Base-by-base conservation (phyloP, 2,113 vertebrate species). In the Scytalopus superciliaris region DNA sequence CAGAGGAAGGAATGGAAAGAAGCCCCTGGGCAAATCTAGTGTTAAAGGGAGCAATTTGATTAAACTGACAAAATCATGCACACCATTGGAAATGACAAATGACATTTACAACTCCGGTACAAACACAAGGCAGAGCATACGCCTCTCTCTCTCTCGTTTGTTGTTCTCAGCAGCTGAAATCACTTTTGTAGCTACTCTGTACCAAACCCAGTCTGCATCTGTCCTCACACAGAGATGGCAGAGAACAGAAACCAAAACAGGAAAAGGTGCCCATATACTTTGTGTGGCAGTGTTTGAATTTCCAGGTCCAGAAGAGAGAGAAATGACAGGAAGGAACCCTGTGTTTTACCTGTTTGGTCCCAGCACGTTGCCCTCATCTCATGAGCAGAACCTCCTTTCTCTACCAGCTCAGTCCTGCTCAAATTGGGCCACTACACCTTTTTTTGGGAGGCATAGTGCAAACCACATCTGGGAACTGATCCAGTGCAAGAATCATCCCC, bases 81-180 rank as follows among this genome's bases (percentile, higher is more conserved):
- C 50, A 0, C 4, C 1, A 3, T 2, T 72, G 62, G 78, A 72
- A 93, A 55, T 42, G 28, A 62, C 30, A 70, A 42, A 60, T 40
- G 62, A 22, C 33, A 47, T 14, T 57, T 55, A 50, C 3, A 3
- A 9, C 47, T 35, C 19, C 0, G 0, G 24, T 14, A 19, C 12
- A 39, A 76, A 35, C 1, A 2, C 28, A 25, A 63, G 60, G 31
- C n/a, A 70, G n/a, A 62, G 19, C 10, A 40, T 0, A 11, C 19
- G 1, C 4, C 4, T 47, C 56, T 47, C 45, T 74, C 64, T 81
- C 78, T 49, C 37, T 60, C 39, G n/a, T 17, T 37, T 56, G 19
- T 3, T 56, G 31, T 13, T 62, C 23, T 8, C 0, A 6, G 59
- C 31, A 45, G n/a, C 9, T 52, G 49, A 56, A 86, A 72, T 52